These are phyloP conservation scores for Anoplophora glabripennis DNA, from an alignment of 1,140 invertebrate species.

Conservation along the genomic window DNA sequence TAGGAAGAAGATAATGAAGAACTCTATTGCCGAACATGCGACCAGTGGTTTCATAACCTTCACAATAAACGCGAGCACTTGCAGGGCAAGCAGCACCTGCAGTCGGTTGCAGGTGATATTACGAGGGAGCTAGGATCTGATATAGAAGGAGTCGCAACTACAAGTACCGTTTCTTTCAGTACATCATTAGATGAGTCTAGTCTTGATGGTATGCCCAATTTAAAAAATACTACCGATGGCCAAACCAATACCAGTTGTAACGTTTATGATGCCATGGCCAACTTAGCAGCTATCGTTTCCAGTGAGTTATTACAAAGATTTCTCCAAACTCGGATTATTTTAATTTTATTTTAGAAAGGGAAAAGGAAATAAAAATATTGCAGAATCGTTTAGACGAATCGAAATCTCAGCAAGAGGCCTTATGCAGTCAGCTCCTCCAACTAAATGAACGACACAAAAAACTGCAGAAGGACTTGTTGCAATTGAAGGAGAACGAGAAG, in stretches of 20 bases:
- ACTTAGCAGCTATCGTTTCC: conserved; percentile 38
- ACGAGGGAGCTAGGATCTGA: conserved; percentile 37
- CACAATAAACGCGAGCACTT: conserved; percentile 61
- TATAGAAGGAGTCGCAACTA: conserved; percentile 28
- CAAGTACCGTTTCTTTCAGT: conserved; percentile 33
- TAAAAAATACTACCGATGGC: conserved; percentile 12
- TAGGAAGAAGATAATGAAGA: conserved; percentile 57
- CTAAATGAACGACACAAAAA: conserved; percentile 41
- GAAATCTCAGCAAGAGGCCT: conserved; percentile 33
- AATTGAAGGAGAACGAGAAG: conserved; percentile 39
- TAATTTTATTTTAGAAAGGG: conserved; percentile 40
- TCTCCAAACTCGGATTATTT: not conserved
- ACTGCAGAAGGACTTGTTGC: conserved; percentile 39
- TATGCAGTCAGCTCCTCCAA: conserved; percentile 37
- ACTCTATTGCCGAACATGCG: conserved; percentile 57
- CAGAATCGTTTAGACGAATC: conserved; percentile 37
- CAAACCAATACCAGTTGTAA: not conserved
- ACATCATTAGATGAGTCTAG: conserved; percentile 49
- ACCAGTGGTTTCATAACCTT: conserved; percentile 58
- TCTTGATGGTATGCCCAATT: conserved; percentile 41
- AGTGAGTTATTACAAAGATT: conserved; percentile 36
- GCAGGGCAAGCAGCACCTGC: conserved; percentile 56
- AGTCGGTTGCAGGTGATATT: conserved; percentile 47
- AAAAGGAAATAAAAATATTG: conserved; percentile 43
- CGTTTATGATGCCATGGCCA: conserved; percentile 43